Percentiles rank a stretch among this genome's conserved stretches.
Evolutionary conservation across 1,140 invertebrate species (phyloP).

Genomic region (Calosoma granatense): DNA sequence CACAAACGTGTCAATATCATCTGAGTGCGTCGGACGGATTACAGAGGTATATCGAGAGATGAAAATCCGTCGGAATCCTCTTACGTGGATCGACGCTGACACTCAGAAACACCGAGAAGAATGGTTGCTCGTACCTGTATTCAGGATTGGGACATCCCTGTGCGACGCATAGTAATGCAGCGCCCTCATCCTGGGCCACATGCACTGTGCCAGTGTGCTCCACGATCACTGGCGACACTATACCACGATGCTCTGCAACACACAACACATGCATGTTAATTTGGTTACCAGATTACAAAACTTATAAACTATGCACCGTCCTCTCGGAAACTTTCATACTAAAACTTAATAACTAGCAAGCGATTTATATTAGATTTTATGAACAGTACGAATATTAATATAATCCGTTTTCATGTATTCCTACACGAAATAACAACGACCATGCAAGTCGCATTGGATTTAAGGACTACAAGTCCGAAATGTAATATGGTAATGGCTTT

Average conservation of each 20-base stretch:
- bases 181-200: constrained; percentile 62
- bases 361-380: too few relatives aligned
- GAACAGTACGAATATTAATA: too few relatives aligned
- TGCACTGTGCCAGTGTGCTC: constrained; percentile 56
- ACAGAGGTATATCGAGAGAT: not conserved
- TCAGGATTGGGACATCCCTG: constrained; percentile 64
- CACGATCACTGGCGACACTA: constrained; percentile 54
- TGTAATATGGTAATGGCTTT: too few relatives aligned
- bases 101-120: not conserved
- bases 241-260: constrained; percentile 52
- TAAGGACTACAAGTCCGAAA: too few relatives aligned
- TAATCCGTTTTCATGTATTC: too few relatives aligned
- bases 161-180: constrained; percentile 59
- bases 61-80: not conserved
- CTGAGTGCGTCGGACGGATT: not conserved
- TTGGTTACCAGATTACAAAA: too few relatives aligned
- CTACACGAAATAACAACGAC: too few relatives aligned
- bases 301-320: too few relatives aligned
- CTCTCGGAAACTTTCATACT: too few relatives aligned
- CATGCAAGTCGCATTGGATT: too few relatives aligned
- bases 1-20: not conserved
- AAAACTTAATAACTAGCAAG: too few relatives aligned
- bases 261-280: not conserved
- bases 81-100: not conserved
- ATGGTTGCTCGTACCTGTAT: constrained; percentile 51